These are phyloP conservation scores for Scaptomyza graminum DNA, from an alignment of 1,140 invertebrate genomes.

Conservation along the genomic window DNA sequence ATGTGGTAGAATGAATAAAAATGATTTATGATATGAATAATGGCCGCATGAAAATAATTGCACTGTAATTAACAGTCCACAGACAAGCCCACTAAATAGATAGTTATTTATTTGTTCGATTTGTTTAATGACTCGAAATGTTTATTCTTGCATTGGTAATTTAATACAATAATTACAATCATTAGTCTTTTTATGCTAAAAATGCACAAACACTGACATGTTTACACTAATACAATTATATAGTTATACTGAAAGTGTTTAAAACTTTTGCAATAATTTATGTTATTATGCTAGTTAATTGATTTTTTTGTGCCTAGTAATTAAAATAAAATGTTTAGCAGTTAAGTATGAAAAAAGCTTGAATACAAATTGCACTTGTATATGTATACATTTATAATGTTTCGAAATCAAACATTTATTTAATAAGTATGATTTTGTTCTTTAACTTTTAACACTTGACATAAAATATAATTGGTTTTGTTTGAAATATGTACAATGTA, in stretches of 20 bases:
- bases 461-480: no score
- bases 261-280: slow-evolving; percentile 69
- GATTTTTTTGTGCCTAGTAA: slow-evolving; percentile 57
- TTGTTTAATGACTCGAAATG: slow-evolving; percentile 75
- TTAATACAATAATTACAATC: slow-evolving; percentile 76
- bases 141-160: slow-evolving; percentile 66
- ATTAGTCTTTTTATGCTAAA: slow-evolving; percentile 69
- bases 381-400: not conserved
- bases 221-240: slow-evolving; percentile 37
- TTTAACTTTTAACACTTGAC: not conserved
- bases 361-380: not conserved
- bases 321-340: slow-evolving; percentile 28
- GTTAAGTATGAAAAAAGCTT: slow-evolving; percentile 23
- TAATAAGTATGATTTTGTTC: slow-evolving; percentile 2
- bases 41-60: slow-evolving; percentile 27
- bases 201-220: slow-evolving; percentile 39
- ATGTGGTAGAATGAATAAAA: slow-evolving; percentile 14
- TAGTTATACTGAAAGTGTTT: slow-evolving; percentile 34
- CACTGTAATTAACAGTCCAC: slow-evolving; percentile 45
- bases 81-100: slow-evolving; percentile 5
- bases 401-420: not conserved
- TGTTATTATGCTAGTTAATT: slow-evolving; percentile 64
- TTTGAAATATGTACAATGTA: no score
- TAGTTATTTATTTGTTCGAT: slow-evolving; percentile 31
- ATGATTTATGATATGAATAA: slow-evolving; percentile 5